These are phyloP conservation scores for Deilephila elpenor DNA, from an alignment of 2,888 invertebrate species.

Conservation along the genomic window DNA sequence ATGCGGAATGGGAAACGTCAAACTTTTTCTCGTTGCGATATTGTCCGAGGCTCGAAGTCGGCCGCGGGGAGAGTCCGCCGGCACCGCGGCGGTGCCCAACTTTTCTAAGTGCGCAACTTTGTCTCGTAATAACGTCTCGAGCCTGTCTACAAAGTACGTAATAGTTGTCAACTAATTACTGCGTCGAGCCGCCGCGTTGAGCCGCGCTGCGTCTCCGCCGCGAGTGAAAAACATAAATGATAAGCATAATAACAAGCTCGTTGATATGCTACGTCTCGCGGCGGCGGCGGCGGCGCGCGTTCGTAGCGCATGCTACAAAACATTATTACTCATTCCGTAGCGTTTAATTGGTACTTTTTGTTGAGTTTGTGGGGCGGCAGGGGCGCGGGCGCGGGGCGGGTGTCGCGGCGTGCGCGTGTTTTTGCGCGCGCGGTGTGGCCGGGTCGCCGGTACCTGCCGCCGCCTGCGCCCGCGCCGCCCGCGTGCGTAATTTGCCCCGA, in stretches of 20 bases:
- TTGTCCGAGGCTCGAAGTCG: conserved; percentile 26
- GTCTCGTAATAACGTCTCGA: conserved; percentile 66
- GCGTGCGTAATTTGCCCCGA: conserved; percentile 3
- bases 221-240: conserved; percentile 8
- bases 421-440: conserved; percentile 15
- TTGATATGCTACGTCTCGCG: conserved; percentile 19
- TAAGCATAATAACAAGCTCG: conserved; percentile 10
- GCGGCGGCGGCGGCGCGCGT: not conserved
- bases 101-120: conserved; percentile 65
- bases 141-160: conserved; percentile 58
- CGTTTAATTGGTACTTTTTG: conserved; percentile 20
- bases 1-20: conserved; percentile 40
- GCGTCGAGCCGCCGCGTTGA: conserved; percentile 30
- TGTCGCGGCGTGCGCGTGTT: not conserved
- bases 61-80: conserved; percentile 37
- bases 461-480: not conserved
- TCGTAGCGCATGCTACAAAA: conserved; percentile 24
- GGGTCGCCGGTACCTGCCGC: conserved; percentile 6
- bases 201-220: not conserved
- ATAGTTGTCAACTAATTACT: conserved; percentile 60
- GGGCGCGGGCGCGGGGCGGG: not conserved
- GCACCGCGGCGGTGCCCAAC: conserved; percentile 52
- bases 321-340: conserved; percentile 21
- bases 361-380: not conserved
- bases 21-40: conserved; percentile 21